Evolutionary conservation across 2,888 invertebrate genomes (phyloP).

Genomic region (Acronicta leporina): DNA sequence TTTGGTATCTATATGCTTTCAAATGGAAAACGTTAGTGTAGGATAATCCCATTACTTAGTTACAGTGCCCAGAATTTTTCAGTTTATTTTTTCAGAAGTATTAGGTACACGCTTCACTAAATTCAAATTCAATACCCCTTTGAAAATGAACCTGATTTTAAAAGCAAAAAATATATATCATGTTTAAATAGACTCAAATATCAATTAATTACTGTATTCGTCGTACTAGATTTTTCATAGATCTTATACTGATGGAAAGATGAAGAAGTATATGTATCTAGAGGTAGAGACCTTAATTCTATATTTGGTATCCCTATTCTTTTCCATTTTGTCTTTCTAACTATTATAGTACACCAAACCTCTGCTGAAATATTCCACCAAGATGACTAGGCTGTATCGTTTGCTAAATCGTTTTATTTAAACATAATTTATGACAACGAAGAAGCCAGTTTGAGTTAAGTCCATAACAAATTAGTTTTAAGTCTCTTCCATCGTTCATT

Average conservation of each 20-base stretch:
- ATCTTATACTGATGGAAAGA: no score
- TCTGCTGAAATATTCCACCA: no score
- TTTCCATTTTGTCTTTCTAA: no score
- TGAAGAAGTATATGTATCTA: no score
- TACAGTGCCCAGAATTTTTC: slow-evolving; percentile 33
- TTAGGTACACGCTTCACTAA: slow-evolving; percentile 39
- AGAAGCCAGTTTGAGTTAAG: slow-evolving; percentile 4
- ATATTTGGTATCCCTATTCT: no score
- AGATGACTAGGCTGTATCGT: no score
- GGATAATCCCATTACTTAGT: slow-evolving; percentile 50
- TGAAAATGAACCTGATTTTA: slow-evolving; percentile 16
- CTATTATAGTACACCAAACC: no score
- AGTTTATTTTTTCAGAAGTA: slow-evolving; percentile 50
- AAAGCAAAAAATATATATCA: slow-evolving; percentile 6
- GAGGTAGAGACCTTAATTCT: no score
- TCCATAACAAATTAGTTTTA: slow-evolving; percentile 14
- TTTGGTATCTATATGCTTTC: slow-evolving; percentile 37
- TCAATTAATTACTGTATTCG: slow-evolving; percentile 2
- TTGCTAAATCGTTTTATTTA: no score
- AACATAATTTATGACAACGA: slow-evolving; percentile 3
- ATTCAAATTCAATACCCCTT: slow-evolving; percentile 36
- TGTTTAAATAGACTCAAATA: slow-evolving; percentile 1
- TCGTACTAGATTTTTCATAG: no score
- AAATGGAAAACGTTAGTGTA: slow-evolving; percentile 46
- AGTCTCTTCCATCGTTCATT: slow-evolving; percentile 15